Conservation (phyloP, 2,113 vertebrate species). For the Phaethon lepturus region DNA sequence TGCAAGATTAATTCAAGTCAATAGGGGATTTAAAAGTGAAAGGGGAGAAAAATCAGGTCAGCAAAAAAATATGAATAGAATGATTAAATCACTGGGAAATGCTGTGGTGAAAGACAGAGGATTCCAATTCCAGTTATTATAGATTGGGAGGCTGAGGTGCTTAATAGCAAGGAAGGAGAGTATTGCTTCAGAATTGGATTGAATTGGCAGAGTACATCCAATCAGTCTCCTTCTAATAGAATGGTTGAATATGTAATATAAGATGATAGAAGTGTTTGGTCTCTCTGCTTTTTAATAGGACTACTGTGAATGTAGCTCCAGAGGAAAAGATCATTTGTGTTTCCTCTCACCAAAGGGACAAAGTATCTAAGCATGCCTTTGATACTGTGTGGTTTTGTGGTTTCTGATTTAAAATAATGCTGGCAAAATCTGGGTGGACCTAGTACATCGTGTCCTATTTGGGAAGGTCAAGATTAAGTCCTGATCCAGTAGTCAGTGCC, state of each 20-base stretch:
- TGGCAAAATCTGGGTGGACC: not conserved
- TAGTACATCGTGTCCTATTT: not conserved
- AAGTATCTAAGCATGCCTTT: not conserved
- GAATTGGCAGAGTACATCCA: not conserved
- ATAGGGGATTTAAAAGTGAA: conserved; percentile 58
- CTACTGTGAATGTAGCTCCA: not conserved
- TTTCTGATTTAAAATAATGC: not conserved
- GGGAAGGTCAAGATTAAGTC: not conserved
- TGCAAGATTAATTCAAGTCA: conserved; percentile 61
- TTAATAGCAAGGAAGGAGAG: conserved; percentile 3
- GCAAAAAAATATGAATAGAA: conserved; percentile 63
- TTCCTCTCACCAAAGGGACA: not conserved
- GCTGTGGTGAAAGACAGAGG: conserved; percentile 48
- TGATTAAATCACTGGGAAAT: conserved; percentile 51
- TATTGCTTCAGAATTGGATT: conserved; percentile 16
- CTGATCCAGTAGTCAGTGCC: not conserved
- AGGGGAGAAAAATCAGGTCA: conserved; percentile 55
- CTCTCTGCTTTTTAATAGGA: not conserved
- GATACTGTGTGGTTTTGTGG: not conserved
- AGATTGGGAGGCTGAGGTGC: not conserved
- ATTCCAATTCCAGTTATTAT: conserved; percentile 43
- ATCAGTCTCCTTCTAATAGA: not conserved
- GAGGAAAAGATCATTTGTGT: not conserved
- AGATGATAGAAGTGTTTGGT: not conserved
- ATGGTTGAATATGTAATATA: not conserved